Conservation (phyloP, 2,888 invertebrate species). For the Hemicrepidius hirtus region DNA sequence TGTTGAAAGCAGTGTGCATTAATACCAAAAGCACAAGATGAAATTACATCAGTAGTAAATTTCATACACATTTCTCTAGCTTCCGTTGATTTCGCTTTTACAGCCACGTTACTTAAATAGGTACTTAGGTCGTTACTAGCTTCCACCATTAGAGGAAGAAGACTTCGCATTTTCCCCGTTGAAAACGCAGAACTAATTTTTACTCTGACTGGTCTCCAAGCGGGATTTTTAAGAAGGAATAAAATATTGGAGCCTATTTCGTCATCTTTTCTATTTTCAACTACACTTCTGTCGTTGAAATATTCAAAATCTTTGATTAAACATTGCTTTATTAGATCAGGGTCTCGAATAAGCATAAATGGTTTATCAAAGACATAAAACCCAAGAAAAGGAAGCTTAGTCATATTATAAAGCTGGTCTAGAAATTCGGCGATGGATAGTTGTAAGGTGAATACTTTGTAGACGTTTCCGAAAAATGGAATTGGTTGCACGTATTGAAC, state of each 20-base stretch:
- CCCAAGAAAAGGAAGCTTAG: constrained; percentile 66
- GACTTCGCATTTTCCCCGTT: constrained; percentile 72
- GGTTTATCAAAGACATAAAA: constrained; percentile 72
- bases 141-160: constrained; percentile 61
- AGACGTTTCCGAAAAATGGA: constrained; percentile 67
- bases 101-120: constrained; percentile 60
- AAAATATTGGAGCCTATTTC: constrained; percentile 69
- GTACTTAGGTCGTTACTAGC: not conserved
- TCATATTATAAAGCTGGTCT: constrained; percentile 60
- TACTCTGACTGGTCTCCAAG: constrained; percentile 73
- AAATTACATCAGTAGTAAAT: constrained; percentile 71
- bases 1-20: constrained; percentile 58
- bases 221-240: constrained; percentile 70
- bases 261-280: constrained; percentile 67
- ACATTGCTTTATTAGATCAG: constrained; percentile 69
- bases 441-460: constrained; percentile 62
- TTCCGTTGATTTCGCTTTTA: constrained; percentile 26
- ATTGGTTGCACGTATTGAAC: constrained; percentile 65
- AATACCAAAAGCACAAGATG: constrained; percentile 71
- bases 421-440: constrained; percentile 62
- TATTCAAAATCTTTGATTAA: constrained; percentile 71
- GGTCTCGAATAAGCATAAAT: constrained; percentile 69
- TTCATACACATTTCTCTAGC: constrained; percentile 65
- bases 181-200: constrained; percentile 74
- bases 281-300: constrained; percentile 71